Evolutionary conservation across 2,797 vertebrate species (phyloP), one percentile per base, ranked within the genome.

Genomic region (Fistularia commersonii): DNA sequence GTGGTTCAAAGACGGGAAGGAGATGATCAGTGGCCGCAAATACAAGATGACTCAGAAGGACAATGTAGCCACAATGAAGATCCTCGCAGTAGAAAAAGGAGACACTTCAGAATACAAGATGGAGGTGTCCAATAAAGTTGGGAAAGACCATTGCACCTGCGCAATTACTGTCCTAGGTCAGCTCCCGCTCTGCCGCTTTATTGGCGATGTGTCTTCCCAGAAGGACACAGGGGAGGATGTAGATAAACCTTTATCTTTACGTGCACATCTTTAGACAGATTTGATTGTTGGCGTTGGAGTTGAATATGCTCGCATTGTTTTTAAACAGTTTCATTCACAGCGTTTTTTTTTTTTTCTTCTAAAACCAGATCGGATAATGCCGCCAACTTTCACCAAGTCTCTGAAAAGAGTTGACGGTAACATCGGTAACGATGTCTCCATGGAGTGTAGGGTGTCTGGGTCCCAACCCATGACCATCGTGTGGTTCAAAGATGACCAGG

Each of bases 41-140:
- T 96, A 95, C 45, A 96, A 96, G 79, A 91, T 97, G 74, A 93
- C 90, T 61, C 90, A 96, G 77, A 98, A 98, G 85, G 95, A 97
- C 61, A 95, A 94, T 3, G 34, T 93, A 49, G 94, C 94, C 65
- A 88, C 90, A 45, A 87, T 99, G 76, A 99, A 98, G 83, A 94
- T 99, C 77, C 94, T 96, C 47, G 83, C 92, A 0, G 89, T 93
- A 40, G 97, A 99, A 70, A 91, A 84, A 65, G 92, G 89, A 0
- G 97, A 99, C 65, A 95, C 93, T 23, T 94, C 93, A 11, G 95
- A 98, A 52, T 99, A 97, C 82, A 94, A 87, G 10, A 90, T 97
- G 89, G 96, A 99, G 77, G 92, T 99, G 77, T 90, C 92, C 0
- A 99, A 99, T 45, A 95, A 96, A 82, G 97, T 95, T 51, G 97